phyloP scores from a whole-genome alignment of 2,113 vertebrate genomes.

The Capra hircus region DNA sequence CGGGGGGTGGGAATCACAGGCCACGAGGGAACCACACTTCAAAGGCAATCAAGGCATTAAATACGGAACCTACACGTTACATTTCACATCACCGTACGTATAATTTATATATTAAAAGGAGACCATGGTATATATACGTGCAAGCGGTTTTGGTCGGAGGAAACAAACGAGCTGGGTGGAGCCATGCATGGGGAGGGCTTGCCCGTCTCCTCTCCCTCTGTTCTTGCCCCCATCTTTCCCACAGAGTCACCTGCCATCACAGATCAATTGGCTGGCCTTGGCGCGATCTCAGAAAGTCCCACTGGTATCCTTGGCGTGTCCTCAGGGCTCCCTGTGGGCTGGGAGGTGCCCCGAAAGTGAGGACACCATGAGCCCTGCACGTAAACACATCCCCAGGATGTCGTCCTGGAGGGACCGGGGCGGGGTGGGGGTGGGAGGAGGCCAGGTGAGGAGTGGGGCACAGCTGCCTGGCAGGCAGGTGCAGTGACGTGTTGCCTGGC shows the following conservation, averaged over 20 bases:
- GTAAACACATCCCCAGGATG: conserved; percentile 68
- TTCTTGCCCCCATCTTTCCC: conserved; percentile 51
- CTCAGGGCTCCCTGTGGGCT: background rate
- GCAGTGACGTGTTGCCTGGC: rapidly evolving
- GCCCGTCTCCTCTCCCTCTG: conserved; percentile 26
- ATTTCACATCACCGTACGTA: conserved; percentile 78
- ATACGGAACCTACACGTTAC: conserved; percentile 79
- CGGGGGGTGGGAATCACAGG: conserved; percentile 61
- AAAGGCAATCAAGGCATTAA: conserved; percentile 78
- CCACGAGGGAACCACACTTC: conserved; percentile 70
- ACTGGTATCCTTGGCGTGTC: conserved; percentile 45
- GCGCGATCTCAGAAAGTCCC: conserved; percentile 56
- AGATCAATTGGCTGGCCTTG: conserved; percentile 63
- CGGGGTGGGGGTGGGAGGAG: conserved; percentile 59
- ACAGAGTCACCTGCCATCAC: conserved; percentile 54
- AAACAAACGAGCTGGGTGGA: conserved; percentile 61
- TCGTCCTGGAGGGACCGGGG: conserved; percentile 48
- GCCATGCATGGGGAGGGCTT: conserved; percentile 77
- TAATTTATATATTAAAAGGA: conserved; percentile 76
- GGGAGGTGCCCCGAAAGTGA: background rate
- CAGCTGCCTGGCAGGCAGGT: conserved; percentile 54
- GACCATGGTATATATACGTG: conserved; percentile 72
- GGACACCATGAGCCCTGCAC: conserved; percentile 56
- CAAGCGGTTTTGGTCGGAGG: conserved; percentile 78
- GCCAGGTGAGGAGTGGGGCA: conserved; percentile 56